Base-by-base conservation (phyloP, 2,797 vertebrate genomes). In the Leptoclinus maculatus region DNA sequence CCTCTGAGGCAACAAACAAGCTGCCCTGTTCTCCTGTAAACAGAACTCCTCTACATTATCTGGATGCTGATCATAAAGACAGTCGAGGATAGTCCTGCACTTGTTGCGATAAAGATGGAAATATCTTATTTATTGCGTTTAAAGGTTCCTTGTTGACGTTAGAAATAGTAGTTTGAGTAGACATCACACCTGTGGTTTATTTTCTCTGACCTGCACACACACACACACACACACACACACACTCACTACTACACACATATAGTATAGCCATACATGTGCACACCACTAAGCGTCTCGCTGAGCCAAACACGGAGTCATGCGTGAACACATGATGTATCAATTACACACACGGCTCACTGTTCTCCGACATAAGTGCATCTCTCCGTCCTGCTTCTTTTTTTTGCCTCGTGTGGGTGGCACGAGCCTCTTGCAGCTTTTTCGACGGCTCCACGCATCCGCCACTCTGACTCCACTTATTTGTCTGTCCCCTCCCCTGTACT, bases 401-500 rank as follows among this genome's bases (percentile, higher is more conserved):
- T 38, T 32, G 13, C 56, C 21, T 54, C 0, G 65, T 23, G 79
- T 86, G 74, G 80, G 82, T 62, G 75, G 75, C 34, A 29, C 76
- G n/a, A 76, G 57, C 34, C 43, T 67, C 81, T 68, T 70, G 78
- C 63, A 25, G 67, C 34, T 3, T 32, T 32, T 32, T 32, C 29
- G 29, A 38, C 45, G 68, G 60, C 74, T 41, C 73, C 23, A 13
- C 39, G 19, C 68, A 70, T 70, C 65, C 49, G 67, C 67, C 60
- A 71, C 41, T 60, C 71, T 53, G 73, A 81, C 71, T 85, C 64
- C 38, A 49, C 63, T 84, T 66, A 36, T 73, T 83, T 56, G 43
- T 83, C 77, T 78, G 67, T 3, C 36, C 66, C 74, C 73, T 71
- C 21, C 1, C 60, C 70, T 11, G 27, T 16, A 3, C 67, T 66